These are phyloP conservation scores for Prionailurus viverrinus DNA, from an alignment of 2,113 vertebrate species.

Conservation along the genomic window DNA sequence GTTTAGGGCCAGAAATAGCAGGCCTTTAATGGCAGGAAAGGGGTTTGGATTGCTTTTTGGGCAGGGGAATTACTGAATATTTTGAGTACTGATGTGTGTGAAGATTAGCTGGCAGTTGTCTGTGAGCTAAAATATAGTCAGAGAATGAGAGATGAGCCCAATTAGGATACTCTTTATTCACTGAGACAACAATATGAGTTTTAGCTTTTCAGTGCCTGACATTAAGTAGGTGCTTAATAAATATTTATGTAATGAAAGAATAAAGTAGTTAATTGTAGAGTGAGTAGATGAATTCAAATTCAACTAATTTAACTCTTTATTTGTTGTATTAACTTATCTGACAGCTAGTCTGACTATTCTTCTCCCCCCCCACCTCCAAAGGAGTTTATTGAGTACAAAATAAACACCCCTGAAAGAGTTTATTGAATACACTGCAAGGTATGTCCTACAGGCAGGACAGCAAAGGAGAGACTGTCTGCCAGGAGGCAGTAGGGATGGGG, in stretches of 20 bases:
- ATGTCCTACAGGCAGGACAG: neutral
- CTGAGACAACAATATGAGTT: slow-evolving; percentile 38
- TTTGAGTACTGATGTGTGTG: slow-evolving; percentile 57
- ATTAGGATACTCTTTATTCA: slow-evolving; percentile 69
- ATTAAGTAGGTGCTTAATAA: slow-evolving; percentile 73
- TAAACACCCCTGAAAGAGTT: neutral
- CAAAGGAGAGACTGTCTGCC: neutral
- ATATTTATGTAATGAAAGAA: slow-evolving; percentile 74
- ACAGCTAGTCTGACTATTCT: slow-evolving; percentile 58
- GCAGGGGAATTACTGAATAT: slow-evolving; percentile 30
- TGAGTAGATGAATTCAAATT: slow-evolving; percentile 60
- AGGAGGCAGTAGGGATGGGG: neutral
- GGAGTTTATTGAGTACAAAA: neutral
- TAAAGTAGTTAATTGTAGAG: slow-evolving; percentile 64
- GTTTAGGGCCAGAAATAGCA: slow-evolving; percentile 9
- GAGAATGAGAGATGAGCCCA: slow-evolving; percentile 43
- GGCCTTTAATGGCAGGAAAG: slow-evolving; percentile 22
- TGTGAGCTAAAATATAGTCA: slow-evolving; percentile 37
- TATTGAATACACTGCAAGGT: neutral
- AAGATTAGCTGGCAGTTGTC: slow-evolving; percentile 67
- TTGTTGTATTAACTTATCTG: slow-evolving; percentile 55
- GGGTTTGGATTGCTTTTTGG: slow-evolving; percentile 37
- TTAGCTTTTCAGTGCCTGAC: slow-evolving; percentile 50
- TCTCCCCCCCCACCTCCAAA: neutral
- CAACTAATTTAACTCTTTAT: slow-evolving; percentile 48